Conservation (phyloP, 2,888 invertebrate genomes). For the Caenorhabditis doughertyi region DNA sequence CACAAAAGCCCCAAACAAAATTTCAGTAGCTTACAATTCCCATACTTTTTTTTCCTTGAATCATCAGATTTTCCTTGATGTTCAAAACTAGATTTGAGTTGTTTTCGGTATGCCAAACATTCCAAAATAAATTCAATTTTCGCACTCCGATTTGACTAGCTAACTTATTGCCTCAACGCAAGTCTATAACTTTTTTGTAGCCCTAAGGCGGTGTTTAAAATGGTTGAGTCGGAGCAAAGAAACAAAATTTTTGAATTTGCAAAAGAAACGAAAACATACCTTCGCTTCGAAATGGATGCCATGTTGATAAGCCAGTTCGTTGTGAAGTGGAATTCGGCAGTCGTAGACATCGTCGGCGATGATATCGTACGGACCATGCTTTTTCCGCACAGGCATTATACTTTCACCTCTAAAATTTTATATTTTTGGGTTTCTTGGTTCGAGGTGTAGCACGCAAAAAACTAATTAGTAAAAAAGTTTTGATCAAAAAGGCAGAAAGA, state of each 20-base stretch:
- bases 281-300: constrained; percentile 98
- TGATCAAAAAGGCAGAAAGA: too few species aligned
- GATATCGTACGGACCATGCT: constrained; percentile 88
- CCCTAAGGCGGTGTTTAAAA: background rate
- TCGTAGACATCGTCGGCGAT: constrained; percentile 97
- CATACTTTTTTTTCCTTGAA: too few species aligned
- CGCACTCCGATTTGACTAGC: constrained; percentile 11
- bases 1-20: too few species aligned
- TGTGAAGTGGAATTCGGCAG: constrained; percentile 94
- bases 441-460: background rate
- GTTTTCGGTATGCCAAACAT: too few species aligned
- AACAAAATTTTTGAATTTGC: background rate
- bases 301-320: constrained; percentile 96
- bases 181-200: constrained; percentile 1
- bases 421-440: background rate
- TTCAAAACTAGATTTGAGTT: too few species aligned
- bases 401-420: constrained; percentile 59
- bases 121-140: background rate
- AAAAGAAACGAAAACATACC: constrained; percentile 85
- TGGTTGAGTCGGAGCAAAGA: too few species aligned
- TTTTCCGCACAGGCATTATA: constrained; percentile 77
- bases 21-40: too few species aligned
- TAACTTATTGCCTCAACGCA: constrained; percentile 3
- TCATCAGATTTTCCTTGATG: too few species aligned
- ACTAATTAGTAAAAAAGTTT: background rate